Evolutionary conservation across 2,113 vertebrate species (phyloP), one percentile per base, ranked within the genome.

Genomic region (Misgurnus anguillicaudatus): DNA sequence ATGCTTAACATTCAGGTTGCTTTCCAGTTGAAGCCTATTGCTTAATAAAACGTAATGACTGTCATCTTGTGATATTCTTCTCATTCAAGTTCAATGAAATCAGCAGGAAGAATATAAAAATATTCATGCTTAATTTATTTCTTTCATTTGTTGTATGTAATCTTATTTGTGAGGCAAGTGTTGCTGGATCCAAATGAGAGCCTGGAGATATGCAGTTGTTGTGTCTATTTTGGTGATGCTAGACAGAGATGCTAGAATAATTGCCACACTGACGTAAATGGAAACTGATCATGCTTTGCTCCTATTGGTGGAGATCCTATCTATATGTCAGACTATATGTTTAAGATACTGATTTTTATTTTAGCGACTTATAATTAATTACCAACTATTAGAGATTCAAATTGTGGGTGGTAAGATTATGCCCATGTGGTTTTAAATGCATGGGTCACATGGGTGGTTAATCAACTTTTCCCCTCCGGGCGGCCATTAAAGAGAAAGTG

Each of bases 121-220:
- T 31, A 31, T 31, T 31, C 24, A 31, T 31, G 24, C 24, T 31
- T 31, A 1, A 31, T 31, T 31, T 31, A 31, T 31, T 31, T 1
- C 24, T 31, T 31, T 31, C 24, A 48, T 11, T 6, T 58, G 9
- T 24, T 42, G 3, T 45, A 24, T 45, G 14, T 45, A 45, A 14
- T 73, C 10, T 16, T 8, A 24, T 48, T 48, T 47, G n/a, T 61
- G 42, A 42, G 4, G 6, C 11, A 3, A 24, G 6, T 57, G 9
- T 13, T 55, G 36, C 69, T 73, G 24, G 71, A 74, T 47, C 38
- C 41, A 47, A 74, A 62, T 62, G 19, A 36, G 8, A 74, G 38
- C 39, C 19, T 13, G 42, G 6, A 73, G 70, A 60, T 2, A 5
- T 0, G 4, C 19, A 38, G 24, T 61, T 47, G 39, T 61, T 24